Evolutionary conservation across 2,888 invertebrate species (phyloP), one percentile per base, ranked within the genome.

Genomic region (Tillus elongatus): DNA sequence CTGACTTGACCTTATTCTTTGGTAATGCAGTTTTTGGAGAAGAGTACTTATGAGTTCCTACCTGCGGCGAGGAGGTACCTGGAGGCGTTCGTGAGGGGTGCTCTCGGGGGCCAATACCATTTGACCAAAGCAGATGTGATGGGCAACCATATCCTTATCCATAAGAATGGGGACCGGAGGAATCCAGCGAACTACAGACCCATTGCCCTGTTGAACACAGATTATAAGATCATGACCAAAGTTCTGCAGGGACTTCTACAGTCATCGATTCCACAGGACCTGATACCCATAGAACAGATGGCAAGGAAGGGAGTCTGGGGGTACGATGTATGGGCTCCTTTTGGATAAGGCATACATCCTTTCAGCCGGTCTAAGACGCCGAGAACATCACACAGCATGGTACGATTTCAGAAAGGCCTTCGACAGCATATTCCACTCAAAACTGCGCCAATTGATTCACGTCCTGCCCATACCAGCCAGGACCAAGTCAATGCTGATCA

Each of bases 131-230:
- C 26, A 1, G 45, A 49, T 10, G 43, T 40, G 6, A 16, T 39
- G n/a, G 39, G 47, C 1, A 45, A 45, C 1, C 11, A 49, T 2
- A 28, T 46, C 3, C 15, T 51, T 12, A 26, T 54, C 3, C 39
- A 48, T 13, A 52, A 52, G 34, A 49, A 47, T 35, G 49, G 51
- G 2, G 43, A 47, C 16, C 8, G 10, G 4, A 1, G 4, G 2
- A 43, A 50, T 12, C 48, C 47, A 1, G 26, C 35, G 0, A 54
- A 48, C 19, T 52, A 51, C 19, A 28, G 47, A 13, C 51, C 50
- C 2, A 51, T 52, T 4, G 41, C 52, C 0, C 34, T 1, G 35
- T 32, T 29, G 29, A n/a, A n/a, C n/a, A n/a, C n/a, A n/a, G n/a
- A 46, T 16, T 36, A 45, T 2, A 53, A 53, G 31, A 41, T 53